Conservation (phyloP, 1,140 invertebrate species). For the Pseudoatta argentina region DNA sequence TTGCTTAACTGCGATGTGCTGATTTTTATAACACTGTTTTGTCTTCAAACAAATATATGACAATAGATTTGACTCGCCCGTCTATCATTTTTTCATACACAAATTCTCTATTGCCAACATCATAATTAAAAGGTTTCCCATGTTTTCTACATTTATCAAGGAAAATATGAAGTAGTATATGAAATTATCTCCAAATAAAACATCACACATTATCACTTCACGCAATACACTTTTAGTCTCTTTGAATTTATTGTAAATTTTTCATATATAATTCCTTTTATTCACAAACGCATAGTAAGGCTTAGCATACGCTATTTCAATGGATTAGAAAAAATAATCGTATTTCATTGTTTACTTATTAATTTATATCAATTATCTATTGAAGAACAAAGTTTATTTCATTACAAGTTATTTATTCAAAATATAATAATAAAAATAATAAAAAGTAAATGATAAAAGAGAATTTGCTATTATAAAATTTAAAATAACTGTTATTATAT, state of each 20-base stretch:
- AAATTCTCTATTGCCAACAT: slow-evolving; percentile 69
- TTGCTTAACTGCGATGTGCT: slow-evolving; percentile 20
- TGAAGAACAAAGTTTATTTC: background rate
- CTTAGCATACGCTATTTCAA: background rate
- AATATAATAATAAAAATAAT: background rate
- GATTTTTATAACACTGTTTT: slow-evolving; percentile 64
- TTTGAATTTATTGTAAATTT: background rate
- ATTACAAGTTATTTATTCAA: slow-evolving; percentile 1
- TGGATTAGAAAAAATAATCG: background rate
- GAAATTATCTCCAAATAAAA: slow-evolving; percentile 49
- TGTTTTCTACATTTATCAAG: slow-evolving; percentile 62
- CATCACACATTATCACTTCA: background rate
- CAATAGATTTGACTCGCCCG: slow-evolving; percentile 30
- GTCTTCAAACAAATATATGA: no score
- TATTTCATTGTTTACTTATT: background rate
- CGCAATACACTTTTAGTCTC: slow-evolving; percentile 47
- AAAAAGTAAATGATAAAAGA: background rate
- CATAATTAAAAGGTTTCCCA: slow-evolving; percentile 62
- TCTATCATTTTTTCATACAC: background rate
- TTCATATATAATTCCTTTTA: background rate
- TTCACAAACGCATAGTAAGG: background rate
- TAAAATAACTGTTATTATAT: slow-evolving; percentile 8
- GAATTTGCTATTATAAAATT: slow-evolving; percentile 22
- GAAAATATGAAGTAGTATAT: slow-evolving; percentile 71
- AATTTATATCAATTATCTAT: slow-evolving; percentile 13